Percentiles rank a stretch among this genome's conserved stretches.
Evolutionary conservation across 2,797 vertebrate genomes (phyloP).

Genomic region (Gila robusta): DNA sequence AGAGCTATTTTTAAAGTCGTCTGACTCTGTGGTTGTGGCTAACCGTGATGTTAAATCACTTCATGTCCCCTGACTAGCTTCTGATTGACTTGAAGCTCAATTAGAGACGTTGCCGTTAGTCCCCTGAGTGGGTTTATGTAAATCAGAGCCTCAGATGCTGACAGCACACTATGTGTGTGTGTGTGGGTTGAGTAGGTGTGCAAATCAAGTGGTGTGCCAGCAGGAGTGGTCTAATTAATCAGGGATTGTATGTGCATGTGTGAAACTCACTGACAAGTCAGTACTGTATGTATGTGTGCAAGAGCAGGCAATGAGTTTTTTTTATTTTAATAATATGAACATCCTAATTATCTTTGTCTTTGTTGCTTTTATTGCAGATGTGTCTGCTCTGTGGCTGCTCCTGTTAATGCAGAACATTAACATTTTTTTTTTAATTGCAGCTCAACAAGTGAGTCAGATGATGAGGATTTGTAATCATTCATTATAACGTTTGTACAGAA

Average conservation of each 20-base stretch:
- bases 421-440: no score
- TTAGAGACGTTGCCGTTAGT: slow-evolving; percentile 89
- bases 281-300: slow-evolving; percentile 9
- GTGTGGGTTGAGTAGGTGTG: slow-evolving; percentile 43
- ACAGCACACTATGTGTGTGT: slow-evolving; percentile 51
- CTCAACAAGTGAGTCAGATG: no score
- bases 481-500: no score
- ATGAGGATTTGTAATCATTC: no score
- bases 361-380: not conserved
- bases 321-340: slow-evolving; percentile 20
- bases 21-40: slow-evolving; percentile 54
- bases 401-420: not conserved
- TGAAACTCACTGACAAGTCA: slow-evolving; percentile 48
- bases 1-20: slow-evolving; percentile 12
- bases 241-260: slow-evolving; percentile 50
- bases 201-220: slow-evolving; percentile 53
- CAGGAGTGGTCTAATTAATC: slow-evolving; percentile 63
- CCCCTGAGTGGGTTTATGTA: slow-evolving; percentile 86
- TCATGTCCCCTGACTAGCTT: slow-evolving; percentile 79
- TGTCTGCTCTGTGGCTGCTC: slow-evolving; percentile 3
- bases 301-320: not conserved
- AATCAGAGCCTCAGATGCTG: slow-evolving; percentile 74
- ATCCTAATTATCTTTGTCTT: slow-evolving; percentile 40
- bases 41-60: slow-evolving; percentile 79
- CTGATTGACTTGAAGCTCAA: slow-evolving; percentile 91